Conservation (phyloP, 2,113 vertebrate species). For the Poeciliopsis occidentalis region DNA sequence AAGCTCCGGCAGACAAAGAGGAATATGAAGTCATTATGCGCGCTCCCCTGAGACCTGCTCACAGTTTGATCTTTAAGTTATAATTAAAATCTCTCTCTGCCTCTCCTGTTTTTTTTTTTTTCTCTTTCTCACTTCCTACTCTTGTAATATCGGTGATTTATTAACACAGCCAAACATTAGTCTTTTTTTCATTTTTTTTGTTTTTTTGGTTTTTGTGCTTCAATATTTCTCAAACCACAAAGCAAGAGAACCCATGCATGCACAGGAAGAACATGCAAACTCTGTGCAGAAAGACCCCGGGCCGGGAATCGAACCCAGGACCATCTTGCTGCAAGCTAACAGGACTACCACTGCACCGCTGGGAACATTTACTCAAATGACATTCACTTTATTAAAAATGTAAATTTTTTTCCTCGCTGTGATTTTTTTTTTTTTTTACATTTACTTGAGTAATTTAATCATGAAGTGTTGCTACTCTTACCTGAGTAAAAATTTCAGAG, state of each 20-base stretch:
- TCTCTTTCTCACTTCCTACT: conserved; percentile 55
- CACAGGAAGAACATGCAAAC: too few species aligned
- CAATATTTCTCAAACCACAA: conserved; percentile 50
- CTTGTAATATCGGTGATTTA: conserved; percentile 76
- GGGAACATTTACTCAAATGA: too few species aligned
- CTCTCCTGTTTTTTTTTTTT: conserved; percentile 13
- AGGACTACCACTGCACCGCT: too few species aligned
- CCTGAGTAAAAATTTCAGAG: too few species aligned
- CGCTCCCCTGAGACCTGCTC: conserved; percentile 71
- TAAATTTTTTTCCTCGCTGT: too few species aligned
- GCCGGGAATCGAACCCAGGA: too few species aligned
- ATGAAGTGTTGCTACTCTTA: too few species aligned
- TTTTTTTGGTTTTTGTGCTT: conserved; percentile 31
- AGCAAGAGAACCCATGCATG: not conserved
- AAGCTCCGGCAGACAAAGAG: conserved; percentile 40
- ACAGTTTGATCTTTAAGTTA: conserved; percentile 78
- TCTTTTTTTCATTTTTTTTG: conserved; percentile 4
- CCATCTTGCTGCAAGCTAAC: too few species aligned
- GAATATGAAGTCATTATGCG: conserved; percentile 70
- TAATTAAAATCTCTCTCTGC: conserved; percentile 82
- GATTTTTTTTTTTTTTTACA: too few species aligned
- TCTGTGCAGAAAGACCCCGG: too few species aligned
- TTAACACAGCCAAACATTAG: conserved; percentile 62
- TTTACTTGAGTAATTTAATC: too few species aligned
- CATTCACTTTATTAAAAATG: too few species aligned